Percentiles rank a stretch among this genome's conserved stretches.
Evolutionary conservation across 2,888 invertebrate species (phyloP).

Genomic region (Leptopilina drosophilae): DNA sequence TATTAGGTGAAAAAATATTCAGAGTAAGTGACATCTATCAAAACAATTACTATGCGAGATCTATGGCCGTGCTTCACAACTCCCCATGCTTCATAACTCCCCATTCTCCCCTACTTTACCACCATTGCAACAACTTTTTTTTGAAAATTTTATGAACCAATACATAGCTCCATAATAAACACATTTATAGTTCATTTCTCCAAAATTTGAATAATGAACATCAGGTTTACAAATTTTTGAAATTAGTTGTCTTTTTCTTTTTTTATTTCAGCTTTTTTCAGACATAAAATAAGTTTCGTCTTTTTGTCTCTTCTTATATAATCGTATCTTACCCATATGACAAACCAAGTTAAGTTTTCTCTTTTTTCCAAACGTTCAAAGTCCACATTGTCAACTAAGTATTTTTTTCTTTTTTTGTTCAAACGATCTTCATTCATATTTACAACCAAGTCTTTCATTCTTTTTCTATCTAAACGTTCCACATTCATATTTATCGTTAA

Average conservation of each 20-base stretch:
- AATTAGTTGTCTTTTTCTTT: neutral
- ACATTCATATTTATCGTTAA: too few relatives aligned
- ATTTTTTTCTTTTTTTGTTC: neutral
- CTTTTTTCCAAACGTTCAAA: neutral
- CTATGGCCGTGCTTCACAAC: too few relatives aligned
- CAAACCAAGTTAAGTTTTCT: neutral
- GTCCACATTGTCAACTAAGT: neutral
- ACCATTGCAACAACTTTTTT: too few relatives aligned
- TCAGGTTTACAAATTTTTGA: neutral
- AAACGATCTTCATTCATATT: neutral
- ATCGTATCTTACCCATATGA: neutral
- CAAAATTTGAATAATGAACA: neutral
- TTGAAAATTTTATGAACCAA: too few relatives aligned
- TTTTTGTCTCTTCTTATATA: neutral
- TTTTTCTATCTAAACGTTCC: neutral
- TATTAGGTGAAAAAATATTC: too few relatives aligned
- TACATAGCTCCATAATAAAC: neutral
- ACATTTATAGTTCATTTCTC: neutral
- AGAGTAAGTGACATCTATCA: too few relatives aligned
- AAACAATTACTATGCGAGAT: too few relatives aligned
- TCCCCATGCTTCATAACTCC: too few relatives aligned
- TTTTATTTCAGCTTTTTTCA: too few relatives aligned
- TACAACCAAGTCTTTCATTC: neutral
- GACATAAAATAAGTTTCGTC: too few relatives aligned
- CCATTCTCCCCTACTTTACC: too few relatives aligned